phyloP scores from a whole-genome alignment of 1,140 invertebrate genomes.

The Drosophila persimilis region DNA sequence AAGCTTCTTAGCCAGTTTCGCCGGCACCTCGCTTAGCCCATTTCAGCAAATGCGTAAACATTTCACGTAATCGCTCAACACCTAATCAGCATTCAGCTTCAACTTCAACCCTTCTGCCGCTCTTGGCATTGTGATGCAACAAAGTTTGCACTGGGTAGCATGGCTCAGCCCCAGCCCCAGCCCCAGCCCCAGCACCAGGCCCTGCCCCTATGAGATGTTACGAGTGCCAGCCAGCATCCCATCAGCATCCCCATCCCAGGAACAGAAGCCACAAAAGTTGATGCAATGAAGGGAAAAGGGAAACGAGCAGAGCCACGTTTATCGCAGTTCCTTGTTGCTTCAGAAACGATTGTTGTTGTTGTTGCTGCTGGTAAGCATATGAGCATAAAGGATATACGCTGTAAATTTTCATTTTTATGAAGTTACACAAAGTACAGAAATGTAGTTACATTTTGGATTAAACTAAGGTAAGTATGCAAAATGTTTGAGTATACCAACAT shows the following conservation, averaged over 20 bases:
- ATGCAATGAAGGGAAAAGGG: conserved; percentile 47
- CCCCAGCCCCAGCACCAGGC: background rate
- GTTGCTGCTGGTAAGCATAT: conserved; percentile 58
- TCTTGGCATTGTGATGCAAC: conserved; percentile 55
- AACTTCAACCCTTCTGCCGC: conserved; percentile 33
- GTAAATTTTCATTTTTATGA: conserved; percentile 80
- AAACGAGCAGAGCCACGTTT: conserved; percentile 60
- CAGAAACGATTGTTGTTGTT: conserved; percentile 12
- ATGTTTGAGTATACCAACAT: conserved; percentile 27
- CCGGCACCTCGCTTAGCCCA: conserved; percentile 35
- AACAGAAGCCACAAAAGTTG: conserved; percentile 65
- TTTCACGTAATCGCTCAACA: conserved; percentile 76
- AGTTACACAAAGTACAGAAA: conserved; percentile 74
- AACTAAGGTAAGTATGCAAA: conserved; percentile 62
- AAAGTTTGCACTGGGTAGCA: conserved; percentile 32
- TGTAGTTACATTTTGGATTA: conserved; percentile 79
- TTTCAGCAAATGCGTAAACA: conserved; percentile 70
- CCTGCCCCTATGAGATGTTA: no score
- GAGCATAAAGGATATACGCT: conserved; percentile 74
- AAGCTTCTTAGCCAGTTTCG: conserved; percentile 26
- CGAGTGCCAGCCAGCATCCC: no score
- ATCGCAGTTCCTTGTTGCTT: conserved; percentile 62
- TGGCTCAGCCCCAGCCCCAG: conserved; percentile 5
- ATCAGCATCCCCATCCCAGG: background rate
- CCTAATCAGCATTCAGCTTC: conserved; percentile 68